Conservation (phyloP, 2,113 vertebrate genomes). For the Oryzias celebensis region DNA sequence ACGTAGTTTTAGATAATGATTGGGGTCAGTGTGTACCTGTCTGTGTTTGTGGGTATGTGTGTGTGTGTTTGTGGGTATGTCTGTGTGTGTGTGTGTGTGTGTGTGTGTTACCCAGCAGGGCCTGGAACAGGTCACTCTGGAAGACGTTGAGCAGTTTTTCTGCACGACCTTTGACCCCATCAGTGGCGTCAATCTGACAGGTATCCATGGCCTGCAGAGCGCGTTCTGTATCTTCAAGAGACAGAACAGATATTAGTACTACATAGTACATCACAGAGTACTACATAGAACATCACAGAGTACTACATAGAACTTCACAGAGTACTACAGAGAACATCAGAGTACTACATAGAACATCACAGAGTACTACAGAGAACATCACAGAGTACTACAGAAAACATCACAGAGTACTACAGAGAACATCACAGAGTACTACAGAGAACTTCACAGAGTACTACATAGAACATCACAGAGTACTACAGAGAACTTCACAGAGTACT, state of each 20-base stretch:
- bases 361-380: no score
- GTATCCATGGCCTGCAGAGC: slow-evolving; percentile 75
- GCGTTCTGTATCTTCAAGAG: slow-evolving; percentile 67
- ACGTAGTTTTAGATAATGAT: not conserved
- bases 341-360: no score
- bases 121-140: slow-evolving; percentile 81
- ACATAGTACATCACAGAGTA: not conserved
- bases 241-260: not conserved
- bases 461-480: not conserved
- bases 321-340: not conserved
- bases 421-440: not conserved
- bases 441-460: not conserved
- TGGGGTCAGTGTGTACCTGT: not conserved
- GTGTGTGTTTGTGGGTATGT: not conserved
- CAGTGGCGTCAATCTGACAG: slow-evolving; percentile 58
- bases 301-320: not conserved
- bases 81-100: slow-evolving; percentile 17
- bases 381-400: no score
- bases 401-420: not conserved
- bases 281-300: not conserved
- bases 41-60: no score
- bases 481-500: not conserved
- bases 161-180: slow-evolving; percentile 69
- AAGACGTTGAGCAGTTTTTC: slow-evolving; percentile 77
- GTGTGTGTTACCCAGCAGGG: slow-evolving; percentile 71